These are phyloP conservation scores for Stratiolaelaps scimitus DNA, from an alignment of 1,140 invertebrate species.

Conservation along the genomic window DNA sequence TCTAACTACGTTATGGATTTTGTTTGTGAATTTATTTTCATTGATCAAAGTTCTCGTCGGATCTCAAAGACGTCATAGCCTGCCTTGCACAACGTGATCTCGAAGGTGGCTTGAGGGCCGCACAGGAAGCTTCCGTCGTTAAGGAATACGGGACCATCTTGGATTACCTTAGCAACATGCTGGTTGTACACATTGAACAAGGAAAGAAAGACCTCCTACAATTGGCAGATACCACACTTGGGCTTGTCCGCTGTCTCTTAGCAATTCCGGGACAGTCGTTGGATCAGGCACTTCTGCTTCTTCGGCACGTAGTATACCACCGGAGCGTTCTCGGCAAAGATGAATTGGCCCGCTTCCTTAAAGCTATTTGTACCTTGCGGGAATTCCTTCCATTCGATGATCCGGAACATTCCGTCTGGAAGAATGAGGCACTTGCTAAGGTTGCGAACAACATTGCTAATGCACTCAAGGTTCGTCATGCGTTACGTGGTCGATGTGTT, in stretches of 20 bases:
- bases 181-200: background rate
- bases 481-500: too few species aligned
- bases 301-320: conserved; percentile 4
- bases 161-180: background rate
- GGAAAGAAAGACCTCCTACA: conserved; percentile 4
- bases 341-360: background rate
- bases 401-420: conserved; percentile 1
- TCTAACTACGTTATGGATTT: too few species aligned
- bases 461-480: background rate
- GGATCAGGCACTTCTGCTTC: background rate
- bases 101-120: too few species aligned
- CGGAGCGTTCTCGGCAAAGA: background rate
- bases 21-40: too few species aligned
- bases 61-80: too few species aligned
- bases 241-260: background rate
- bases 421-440: background rate
- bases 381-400: background rate
- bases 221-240: background rate
- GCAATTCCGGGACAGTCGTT: background rate
- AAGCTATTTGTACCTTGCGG: background rate
- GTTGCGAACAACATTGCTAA: background rate
- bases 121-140: background rate
- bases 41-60: too few species aligned
- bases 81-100: too few species aligned
- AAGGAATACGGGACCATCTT: background rate